Conservation (phyloP, 1,140 invertebrate species). For the Lordiphosa collinella region DNA sequence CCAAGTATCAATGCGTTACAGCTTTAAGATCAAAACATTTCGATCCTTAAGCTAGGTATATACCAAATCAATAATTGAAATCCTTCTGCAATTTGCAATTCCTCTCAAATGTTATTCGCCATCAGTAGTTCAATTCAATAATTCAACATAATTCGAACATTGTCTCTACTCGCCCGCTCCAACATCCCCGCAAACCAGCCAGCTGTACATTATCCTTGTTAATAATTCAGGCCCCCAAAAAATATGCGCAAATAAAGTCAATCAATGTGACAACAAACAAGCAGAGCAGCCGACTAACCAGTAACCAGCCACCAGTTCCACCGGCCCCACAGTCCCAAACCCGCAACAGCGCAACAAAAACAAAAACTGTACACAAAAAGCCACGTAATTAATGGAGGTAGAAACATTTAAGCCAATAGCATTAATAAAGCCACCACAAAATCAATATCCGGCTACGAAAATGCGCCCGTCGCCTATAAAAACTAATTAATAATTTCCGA, state of each 20-base stretch:
- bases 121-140: too few species aligned
- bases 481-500: slow-evolving; percentile 80
- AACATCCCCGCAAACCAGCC: not conserved
- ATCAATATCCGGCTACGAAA: slow-evolving; percentile 80
- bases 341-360: slow-evolving; percentile 33
- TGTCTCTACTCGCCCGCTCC: not conserved
- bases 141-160: too few species aligned
- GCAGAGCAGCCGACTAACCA: slow-evolving; percentile 34
- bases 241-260: slow-evolving; percentile 75
- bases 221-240: slow-evolving; percentile 65
- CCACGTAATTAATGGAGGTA: slow-evolving; percentile 79
- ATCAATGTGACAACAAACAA: slow-evolving; percentile 70
- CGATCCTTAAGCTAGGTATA: too few species aligned
- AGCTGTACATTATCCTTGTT: slow-evolving; percentile 32
- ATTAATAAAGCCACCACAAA: slow-evolving; percentile 80
- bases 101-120: too few species aligned
- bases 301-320: slow-evolving; percentile 19
- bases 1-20: too few species aligned
- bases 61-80: too few species aligned
- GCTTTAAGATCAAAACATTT: too few species aligned
- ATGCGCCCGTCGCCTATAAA: slow-evolving; percentile 78
- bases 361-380: slow-evolving; percentile 70
- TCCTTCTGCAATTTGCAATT: too few species aligned
- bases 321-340: not conserved
- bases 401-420: slow-evolving; percentile 79